Percentiles rank a stretch among this genome's conserved stretches.
Evolutionary conservation across 2,888 invertebrate species (phyloP).

Genomic region (Zaprionus bogoriensis): DNA sequence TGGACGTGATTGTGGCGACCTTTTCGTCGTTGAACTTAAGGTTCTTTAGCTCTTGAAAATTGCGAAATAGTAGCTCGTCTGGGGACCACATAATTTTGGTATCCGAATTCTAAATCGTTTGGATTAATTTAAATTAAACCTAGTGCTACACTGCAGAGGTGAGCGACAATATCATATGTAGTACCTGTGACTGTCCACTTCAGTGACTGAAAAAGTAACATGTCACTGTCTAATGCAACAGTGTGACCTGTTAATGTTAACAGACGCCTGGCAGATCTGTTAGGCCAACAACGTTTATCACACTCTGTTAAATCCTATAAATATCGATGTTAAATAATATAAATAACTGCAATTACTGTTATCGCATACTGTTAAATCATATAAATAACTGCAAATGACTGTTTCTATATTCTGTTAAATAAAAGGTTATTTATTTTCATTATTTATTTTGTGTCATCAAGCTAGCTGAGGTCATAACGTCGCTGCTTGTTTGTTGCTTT

Average conservation of each 20-base stretch:
- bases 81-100: constrained; percentile 47
- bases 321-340: no score
- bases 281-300: no score
- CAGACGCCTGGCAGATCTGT: no score
- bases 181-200: background rate
- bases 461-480: constrained; percentile 56
- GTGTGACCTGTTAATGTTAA: background rate
- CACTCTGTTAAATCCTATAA: no score
- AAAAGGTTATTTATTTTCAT: background rate
- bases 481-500: background rate
- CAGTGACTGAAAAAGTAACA: background rate
- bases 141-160: constrained; percentile 4
- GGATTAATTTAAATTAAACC: constrained; percentile 32
- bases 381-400: no score
- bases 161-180: background rate
- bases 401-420: background rate
- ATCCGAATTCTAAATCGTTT: constrained; percentile 23
- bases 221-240: background rate
- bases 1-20: constrained; percentile 84
- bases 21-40: constrained; percentile 86
- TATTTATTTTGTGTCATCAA: constrained; percentile 47
- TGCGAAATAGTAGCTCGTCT: constrained; percentile 73
- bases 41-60: constrained; percentile 72
- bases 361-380: no score
- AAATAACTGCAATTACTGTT: no score